These are phyloP conservation scores for Tretioscincus oriximinensis DNA, from an alignment of 2,113 vertebrate genomes.

Conservation along the genomic window DNA sequence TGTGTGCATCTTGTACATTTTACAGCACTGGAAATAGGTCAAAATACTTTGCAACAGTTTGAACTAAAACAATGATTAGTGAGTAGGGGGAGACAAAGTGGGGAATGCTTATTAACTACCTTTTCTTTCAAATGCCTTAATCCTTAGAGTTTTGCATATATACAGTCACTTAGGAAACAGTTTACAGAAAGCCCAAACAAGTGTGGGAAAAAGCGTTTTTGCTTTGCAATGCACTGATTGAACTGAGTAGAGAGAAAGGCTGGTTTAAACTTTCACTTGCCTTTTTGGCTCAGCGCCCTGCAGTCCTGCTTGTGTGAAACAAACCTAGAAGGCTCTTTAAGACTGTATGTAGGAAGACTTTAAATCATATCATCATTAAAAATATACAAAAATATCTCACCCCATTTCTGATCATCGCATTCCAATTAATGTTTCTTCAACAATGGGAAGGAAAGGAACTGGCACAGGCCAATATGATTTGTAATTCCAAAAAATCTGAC, in stretches of 20 bases:
- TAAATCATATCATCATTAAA: no score
- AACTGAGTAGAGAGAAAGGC: constrained; percentile 18
- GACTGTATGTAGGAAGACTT: background rate
- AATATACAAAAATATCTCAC: background rate
- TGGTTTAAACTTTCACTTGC: background rate
- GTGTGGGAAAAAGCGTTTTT: constrained; percentile 24
- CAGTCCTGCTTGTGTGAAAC: constrained; percentile 6
- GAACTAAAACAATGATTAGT: background rate
- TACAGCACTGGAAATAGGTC: constrained; percentile 4
- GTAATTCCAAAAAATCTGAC: no score
- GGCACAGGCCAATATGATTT: no score
- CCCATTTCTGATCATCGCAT: background rate
- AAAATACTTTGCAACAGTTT: constrained; percentile 16
- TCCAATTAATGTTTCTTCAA: background rate
- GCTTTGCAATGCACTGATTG: constrained; percentile 20
- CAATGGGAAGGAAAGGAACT: background rate
- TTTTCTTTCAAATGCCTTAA: constrained; percentile 42
- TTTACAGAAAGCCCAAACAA: background rate
- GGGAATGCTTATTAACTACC: constrained; percentile 24
- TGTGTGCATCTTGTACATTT: background rate
- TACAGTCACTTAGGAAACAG: constrained; percentile 26
- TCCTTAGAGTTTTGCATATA: constrained; percentile 29
- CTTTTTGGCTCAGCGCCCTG: background rate
- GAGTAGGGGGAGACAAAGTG: background rate
- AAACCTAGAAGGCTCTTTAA: background rate